A percentile compares a stretch with the other conserved stretches of the same genome.
phyloP scores from a whole-genome alignment of 1,140 invertebrate species.

The Branchinecta lynchi region DNA sequence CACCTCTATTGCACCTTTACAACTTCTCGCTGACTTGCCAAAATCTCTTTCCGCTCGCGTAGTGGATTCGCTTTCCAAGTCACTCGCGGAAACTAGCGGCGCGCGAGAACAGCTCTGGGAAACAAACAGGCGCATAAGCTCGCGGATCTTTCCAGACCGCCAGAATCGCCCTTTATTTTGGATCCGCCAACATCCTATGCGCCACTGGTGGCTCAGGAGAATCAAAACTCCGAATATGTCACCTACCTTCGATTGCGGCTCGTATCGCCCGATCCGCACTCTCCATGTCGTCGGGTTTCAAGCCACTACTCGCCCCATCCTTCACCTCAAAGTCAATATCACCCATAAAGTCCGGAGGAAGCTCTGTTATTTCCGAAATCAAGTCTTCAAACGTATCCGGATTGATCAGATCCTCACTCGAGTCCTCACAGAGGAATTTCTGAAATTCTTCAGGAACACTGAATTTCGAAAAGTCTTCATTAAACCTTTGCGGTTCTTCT shows the following conservation, averaged over 20 bases:
- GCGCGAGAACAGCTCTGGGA: too few species aligned
- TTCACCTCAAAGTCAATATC: slow-evolving; percentile 57
- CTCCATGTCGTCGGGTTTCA: slow-evolving; percentile 18
- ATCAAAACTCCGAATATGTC: too few species aligned
- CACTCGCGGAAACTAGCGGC: too few species aligned
- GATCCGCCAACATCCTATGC: slow-evolving; percentile 17
- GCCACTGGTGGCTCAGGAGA: slow-evolving; percentile 1
- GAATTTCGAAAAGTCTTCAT: not conserved
- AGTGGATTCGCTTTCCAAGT: too few species aligned
- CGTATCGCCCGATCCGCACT: slow-evolving; percentile 17
- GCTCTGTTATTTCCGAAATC: slow-evolving; percentile 68
- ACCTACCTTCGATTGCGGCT: slow-evolving; percentile 13
- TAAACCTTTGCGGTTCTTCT: slow-evolving; percentile 31
- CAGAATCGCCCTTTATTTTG: too few species aligned
- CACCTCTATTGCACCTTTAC: too few species aligned
- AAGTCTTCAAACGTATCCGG: slow-evolving; percentile 73
- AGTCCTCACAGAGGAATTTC: slow-evolving; percentile 63
- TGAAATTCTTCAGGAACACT: slow-evolving; percentile 26
- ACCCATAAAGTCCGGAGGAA: slow-evolving; percentile 63
- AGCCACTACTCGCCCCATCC: slow-evolving; percentile 26
- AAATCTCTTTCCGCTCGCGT: too few species aligned
- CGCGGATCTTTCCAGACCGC: too few species aligned
- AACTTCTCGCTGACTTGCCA: too few species aligned
- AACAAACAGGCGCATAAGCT: too few species aligned
- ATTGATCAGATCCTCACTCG: slow-evolving; percentile 57